Conservation (phyloP, 2,113 vertebrate genomes). For the Pimephales promelas region DNA sequence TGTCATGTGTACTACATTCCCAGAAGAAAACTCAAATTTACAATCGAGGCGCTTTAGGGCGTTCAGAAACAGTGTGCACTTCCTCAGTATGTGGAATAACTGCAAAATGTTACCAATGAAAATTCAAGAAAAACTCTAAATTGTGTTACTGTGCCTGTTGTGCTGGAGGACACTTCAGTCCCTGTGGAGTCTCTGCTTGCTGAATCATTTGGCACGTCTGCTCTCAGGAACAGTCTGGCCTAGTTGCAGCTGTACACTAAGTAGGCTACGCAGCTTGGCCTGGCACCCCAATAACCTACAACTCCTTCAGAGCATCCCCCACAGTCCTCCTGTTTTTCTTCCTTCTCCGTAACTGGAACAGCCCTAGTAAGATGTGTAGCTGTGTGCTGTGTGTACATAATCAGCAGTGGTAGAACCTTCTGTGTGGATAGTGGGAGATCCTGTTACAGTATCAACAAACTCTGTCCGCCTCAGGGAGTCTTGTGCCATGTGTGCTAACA, state of each 20-base stretch:
- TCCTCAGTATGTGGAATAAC: too few species aligned
- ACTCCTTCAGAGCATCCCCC: conserved; percentile 22
- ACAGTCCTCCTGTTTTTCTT: background rate
- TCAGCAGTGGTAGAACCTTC: conserved; percentile 24
- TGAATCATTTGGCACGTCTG: conserved; percentile 66
- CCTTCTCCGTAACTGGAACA: background rate
- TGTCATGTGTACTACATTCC: too few species aligned
- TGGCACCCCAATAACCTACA: conserved; percentile 51
- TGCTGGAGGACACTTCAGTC: conserved; percentile 55
- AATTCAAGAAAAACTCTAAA: background rate
- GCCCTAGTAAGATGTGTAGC: background rate
- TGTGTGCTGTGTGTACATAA: conserved; percentile 31
- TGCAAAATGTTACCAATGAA: conserved; percentile 7
- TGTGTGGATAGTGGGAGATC: conserved; percentile 38
- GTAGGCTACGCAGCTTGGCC: conserved; percentile 55
- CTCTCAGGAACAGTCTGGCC: conserved; percentile 70
- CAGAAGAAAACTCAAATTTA: too few species aligned
- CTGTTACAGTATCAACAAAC: conserved; percentile 35
- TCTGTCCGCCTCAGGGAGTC: conserved; percentile 42
- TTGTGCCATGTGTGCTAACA: conserved; percentile 56
- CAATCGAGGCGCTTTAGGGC: too few species aligned
- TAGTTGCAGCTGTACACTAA: conserved; percentile 67
- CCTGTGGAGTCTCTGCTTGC: conserved; percentile 58
- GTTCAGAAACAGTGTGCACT: too few species aligned
- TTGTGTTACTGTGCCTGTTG: conserved; percentile 37